Base-by-base conservation (phyloP, 2,888 invertebrate species). In the Brenthis ino region DNA sequence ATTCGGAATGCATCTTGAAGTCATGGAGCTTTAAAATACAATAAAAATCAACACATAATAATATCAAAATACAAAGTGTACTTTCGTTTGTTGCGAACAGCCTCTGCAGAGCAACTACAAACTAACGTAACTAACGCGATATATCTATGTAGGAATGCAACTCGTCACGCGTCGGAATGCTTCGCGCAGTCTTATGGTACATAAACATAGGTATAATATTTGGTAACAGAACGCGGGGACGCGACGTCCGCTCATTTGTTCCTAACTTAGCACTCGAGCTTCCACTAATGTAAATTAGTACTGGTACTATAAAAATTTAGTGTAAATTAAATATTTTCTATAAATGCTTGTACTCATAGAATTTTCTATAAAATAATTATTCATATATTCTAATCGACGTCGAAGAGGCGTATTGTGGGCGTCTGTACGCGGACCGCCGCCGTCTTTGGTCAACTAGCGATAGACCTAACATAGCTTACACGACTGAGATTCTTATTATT, bases 1-100 rank as follows among this genome's bases (percentile, higher is more conserved):
- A 84, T 82, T 85, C 81, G 90, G 91, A 91, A 91, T 91, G 91
- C 76, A 77, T 80, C 76, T 77, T 72, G 79, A 90, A 91, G 91
- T 91, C 88, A 91, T 91, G 91, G 91, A 91, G 89, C 79, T 74
- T 68, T 64, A 57, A 53, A 63, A 53, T 65, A 67, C 60, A 68
- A 57, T 58, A 70, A 54, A 53, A 61, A 65, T 66, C 47, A 65
- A 68, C 58, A 61, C 64, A 67, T 64, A 69, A 57, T 61, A 56
- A 68, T 69, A 67, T 68, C 60, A 68, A 65, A 70, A 28, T 28
- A 28, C 57, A 57, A 48, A 28, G 58, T 63, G 67, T 57, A 67
- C 50, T 56, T 63, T 51, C 56, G 51, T 57, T 57, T 47, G 16
- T 16, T 55, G 55, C 47, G 47, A 60, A 48, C 61, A 66, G 69